Conservation (phyloP, 2,797 vertebrate species). For the Yasuhikotakia modesta region DNA sequence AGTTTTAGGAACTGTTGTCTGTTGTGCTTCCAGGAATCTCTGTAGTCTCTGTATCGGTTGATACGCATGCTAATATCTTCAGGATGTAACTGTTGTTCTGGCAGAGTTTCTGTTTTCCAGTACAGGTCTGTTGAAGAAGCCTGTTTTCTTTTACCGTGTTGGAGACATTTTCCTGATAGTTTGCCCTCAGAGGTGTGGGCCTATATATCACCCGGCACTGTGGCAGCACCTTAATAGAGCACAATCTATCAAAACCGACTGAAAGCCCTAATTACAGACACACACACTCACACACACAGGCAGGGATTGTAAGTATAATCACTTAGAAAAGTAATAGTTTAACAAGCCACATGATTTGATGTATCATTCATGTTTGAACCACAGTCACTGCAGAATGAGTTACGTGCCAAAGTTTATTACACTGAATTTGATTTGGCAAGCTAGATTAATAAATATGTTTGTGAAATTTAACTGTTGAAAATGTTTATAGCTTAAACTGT, state of each 20-base stretch:
- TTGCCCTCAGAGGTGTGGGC: slow-evolving; percentile 60
- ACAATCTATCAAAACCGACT: slow-evolving; percentile 68
- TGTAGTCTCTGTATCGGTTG: slow-evolving; percentile 12
- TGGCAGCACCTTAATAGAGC: slow-evolving; percentile 60
- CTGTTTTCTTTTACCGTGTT: slow-evolving; percentile 16
- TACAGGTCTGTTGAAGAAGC: slow-evolving; percentile 1
- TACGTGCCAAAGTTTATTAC: neutral
- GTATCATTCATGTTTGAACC: neutral
- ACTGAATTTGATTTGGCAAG: neutral
- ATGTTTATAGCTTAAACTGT: neutral
- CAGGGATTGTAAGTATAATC: slow-evolving; percentile 26
- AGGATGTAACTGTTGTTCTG: slow-evolving; percentile 33
- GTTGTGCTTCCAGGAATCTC: neutral
- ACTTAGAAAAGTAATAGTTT: slow-evolving; percentile 5
- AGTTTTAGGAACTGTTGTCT: neutral
- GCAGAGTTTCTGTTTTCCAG: slow-evolving; percentile 14
- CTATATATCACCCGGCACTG: slow-evolving; percentile 59
- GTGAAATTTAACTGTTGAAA: neutral
- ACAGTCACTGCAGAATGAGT: neutral
- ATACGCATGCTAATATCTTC: slow-evolving; percentile 11
- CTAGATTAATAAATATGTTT: neutral
- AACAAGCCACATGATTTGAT: slow-evolving; percentile 3
- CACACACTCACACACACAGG: slow-evolving; percentile 52
- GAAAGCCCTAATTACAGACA: slow-evolving; percentile 66
- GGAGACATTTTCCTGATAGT: slow-evolving; percentile 36